Conservation (phyloP, 2,888 invertebrate species). For the Brenthis daphne region DNA sequence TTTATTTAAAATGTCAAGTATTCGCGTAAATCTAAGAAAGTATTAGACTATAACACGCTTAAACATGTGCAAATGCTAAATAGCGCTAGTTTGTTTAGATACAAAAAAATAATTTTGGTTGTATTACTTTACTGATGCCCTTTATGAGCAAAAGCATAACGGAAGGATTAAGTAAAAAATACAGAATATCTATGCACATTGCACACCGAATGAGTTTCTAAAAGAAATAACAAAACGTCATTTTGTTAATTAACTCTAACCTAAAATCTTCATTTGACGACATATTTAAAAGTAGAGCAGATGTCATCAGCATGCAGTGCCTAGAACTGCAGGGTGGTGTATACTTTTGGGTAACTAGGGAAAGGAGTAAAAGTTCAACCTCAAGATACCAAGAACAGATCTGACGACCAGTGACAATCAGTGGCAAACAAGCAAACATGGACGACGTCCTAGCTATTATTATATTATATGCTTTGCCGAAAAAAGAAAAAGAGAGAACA, state of each 20-base stretch:
- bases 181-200: not conserved
- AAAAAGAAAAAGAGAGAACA: too few relatives aligned
- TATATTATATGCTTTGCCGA: too few relatives aligned
- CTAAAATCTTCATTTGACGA: conserved; percentile 21
- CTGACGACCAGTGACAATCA: not conserved
- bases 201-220: not conserved
- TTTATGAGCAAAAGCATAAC: too few relatives aligned
- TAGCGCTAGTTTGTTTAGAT: too few relatives aligned
- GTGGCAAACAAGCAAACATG: too few relatives aligned
- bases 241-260: conserved; percentile 20
- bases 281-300: conserved; percentile 25
- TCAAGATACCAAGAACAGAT: not conserved
- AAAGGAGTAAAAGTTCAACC: conserved; percentile 4
- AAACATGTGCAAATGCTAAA: too few relatives aligned
- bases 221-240: conserved; percentile 1
- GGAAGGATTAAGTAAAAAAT: not conserved
- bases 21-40: too few relatives aligned
- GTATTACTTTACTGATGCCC: too few relatives aligned
- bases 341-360: conserved; percentile 11
- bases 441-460: too few relatives aligned
- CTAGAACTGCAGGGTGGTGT: not conserved
- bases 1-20: too few relatives aligned
- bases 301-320: conserved; percentile 2
- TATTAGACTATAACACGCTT: too few relatives aligned
- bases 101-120: too few relatives aligned